These are phyloP conservation scores for Condylura cristata DNA, from an alignment of 2,113 vertebrate species.

Conservation along the genomic window DNA sequence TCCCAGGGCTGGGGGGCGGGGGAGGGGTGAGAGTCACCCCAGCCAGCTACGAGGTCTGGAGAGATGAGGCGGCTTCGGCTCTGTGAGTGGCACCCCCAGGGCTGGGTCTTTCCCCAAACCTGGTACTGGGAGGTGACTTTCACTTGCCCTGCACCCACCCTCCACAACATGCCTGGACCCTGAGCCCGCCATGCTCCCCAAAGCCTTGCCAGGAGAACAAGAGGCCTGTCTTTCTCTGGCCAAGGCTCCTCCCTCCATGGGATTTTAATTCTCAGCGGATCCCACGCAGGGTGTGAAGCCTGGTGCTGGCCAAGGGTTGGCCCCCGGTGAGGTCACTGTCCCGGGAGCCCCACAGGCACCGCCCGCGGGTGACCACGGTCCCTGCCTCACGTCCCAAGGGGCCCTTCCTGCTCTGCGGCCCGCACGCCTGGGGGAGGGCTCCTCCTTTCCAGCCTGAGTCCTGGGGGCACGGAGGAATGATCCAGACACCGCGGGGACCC, in stretches of 20 bases:
- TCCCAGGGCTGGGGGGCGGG: background rate
- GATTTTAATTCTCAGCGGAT: background rate
- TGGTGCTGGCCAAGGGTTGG: background rate
- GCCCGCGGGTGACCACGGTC: background rate
- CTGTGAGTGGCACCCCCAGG: background rate
- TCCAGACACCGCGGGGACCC: background rate
- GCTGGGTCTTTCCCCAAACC: background rate
- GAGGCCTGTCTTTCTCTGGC: background rate
- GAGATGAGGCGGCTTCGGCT: background rate
- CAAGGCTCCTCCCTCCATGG: background rate
- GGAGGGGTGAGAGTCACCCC: accelerated
- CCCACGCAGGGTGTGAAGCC: background rate
- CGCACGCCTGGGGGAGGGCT: background rate
- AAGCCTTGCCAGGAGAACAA: background rate
- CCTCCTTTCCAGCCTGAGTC: background rate
- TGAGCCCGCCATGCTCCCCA: background rate
- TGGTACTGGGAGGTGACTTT: background rate
- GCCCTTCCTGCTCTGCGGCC: background rate
- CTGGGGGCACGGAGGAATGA: background rate
- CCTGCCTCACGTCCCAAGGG: conserved; percentile 8
- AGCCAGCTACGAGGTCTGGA: background rate
- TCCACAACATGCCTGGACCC: background rate
- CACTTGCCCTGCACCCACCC: background rate
- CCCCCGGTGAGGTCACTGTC: accelerated
- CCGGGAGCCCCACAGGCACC: background rate